A percentile compares a stretch with the other conserved stretches of the same genome.
phyloP scores from a whole-genome alignment of 2,797 vertebrate species.

The Setipinna tenuifilis region DNA sequence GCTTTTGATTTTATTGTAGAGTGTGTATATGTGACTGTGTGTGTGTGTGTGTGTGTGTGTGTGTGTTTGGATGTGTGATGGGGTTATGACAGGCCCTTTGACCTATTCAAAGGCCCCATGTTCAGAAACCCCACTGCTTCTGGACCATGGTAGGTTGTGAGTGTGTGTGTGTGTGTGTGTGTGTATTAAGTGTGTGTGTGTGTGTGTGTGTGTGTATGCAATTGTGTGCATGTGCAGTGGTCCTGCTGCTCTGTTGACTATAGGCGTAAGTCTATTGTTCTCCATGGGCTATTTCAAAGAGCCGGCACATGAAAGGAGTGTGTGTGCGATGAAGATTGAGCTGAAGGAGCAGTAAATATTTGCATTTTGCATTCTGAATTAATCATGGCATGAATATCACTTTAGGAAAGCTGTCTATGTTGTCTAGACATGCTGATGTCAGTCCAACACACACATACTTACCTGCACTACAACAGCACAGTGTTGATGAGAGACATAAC shows the following conservation, averaged over 20 bases:
- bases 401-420: background rate
- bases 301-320: slow-evolving; percentile 60
- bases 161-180: slow-evolving; percentile 22
- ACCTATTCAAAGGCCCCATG: slow-evolving; percentile 71
- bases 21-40: slow-evolving; percentile 25
- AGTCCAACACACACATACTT: background rate
- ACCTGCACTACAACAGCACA: background rate
- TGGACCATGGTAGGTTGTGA: slow-evolving; percentile 18
- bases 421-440: background rate
- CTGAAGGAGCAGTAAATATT: slow-evolving; percentile 1
- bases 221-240: slow-evolving; percentile 66
- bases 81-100: slow-evolving; percentile 78
- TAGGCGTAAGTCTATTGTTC: slow-evolving; percentile 67
- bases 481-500: background rate
- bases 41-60: slow-evolving; percentile 41
- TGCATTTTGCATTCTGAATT: slow-evolving; percentile 1
- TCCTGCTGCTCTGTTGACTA: slow-evolving; percentile 75
- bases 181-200: slow-evolving; percentile 37
- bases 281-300: slow-evolving; percentile 67
- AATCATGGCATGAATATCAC: slow-evolving; percentile 50
- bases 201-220: slow-evolving; percentile 54
- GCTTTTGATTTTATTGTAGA: background rate
- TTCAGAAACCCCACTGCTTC: slow-evolving; percentile 77
- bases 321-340: slow-evolving; percentile 3
- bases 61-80: slow-evolving; percentile 50